Conservation (phyloP, 2,113 vertebrate species). For the Clupea harengus region DNA sequence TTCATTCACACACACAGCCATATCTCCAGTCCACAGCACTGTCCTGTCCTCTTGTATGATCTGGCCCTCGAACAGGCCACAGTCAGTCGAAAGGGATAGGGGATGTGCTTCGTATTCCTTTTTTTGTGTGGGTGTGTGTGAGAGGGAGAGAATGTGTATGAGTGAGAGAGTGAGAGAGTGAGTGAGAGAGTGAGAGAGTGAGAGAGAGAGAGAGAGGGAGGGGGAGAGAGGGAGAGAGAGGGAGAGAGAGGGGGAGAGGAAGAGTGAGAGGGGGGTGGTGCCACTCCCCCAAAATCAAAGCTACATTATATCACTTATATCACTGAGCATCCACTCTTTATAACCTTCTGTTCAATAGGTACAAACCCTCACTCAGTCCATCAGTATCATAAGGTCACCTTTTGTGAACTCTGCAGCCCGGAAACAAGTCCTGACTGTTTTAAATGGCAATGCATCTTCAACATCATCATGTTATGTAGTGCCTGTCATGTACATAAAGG, state of each 20-base stretch:
- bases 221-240: neutral
- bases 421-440: neutral
- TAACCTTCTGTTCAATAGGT: neutral
- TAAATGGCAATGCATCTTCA: neutral
- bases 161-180: neutral
- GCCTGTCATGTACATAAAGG: slow-evolving; percentile 30
- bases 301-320: neutral
- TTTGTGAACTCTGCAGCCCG: neutral
- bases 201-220: neutral
- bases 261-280: neutral
- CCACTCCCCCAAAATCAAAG: neutral
- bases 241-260: neutral
- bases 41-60: slow-evolving; percentile 42
- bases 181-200: neutral
- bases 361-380: neutral
- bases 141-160: neutral
- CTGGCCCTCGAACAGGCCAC: slow-evolving; percentile 27
- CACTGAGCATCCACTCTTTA: neutral
- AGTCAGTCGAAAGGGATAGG: slow-evolving; percentile 41
- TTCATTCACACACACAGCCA: slow-evolving; percentile 39
- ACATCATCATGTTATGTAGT: neutral
- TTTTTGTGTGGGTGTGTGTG: neutral
- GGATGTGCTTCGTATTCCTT: slow-evolving; percentile 51
- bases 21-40: neutral
- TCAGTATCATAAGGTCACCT: neutral